Conservation (phyloP, 2,888 invertebrate species). For the Caenorhabditis sp. region DNA sequence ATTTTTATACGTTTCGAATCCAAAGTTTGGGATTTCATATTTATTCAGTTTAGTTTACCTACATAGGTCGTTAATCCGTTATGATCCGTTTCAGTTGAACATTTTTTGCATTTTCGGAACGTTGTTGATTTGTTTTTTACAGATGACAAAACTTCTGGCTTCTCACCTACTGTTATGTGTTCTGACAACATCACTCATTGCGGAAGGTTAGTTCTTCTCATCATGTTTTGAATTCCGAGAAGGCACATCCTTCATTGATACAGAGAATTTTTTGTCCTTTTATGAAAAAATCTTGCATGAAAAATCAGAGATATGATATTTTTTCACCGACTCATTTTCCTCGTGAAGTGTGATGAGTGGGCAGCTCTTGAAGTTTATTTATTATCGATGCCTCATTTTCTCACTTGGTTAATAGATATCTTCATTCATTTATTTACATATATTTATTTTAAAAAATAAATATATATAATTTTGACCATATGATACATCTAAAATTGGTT, state of each 20-base stretch:
- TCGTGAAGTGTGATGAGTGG: background rate
- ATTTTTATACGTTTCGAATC: too few species aligned
- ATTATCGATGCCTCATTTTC: background rate
- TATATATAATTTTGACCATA: background rate
- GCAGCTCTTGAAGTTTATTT: background rate
- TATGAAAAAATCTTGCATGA: too few species aligned
- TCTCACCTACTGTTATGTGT: background rate
- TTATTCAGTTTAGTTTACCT: too few species aligned
- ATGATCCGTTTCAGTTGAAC: background rate
- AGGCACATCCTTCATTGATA: too few species aligned
- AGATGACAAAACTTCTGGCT: background rate
- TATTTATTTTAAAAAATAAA: background rate
- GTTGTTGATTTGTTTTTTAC: background rate
- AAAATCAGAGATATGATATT: background rate
- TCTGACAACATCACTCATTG: background rate
- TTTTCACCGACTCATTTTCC: background rate
- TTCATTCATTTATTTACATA: background rate
- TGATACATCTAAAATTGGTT: background rate
- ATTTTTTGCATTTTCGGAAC: background rate
- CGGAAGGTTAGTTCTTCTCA: background rate
- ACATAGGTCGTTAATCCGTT: background rate
- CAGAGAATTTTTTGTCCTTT: too few species aligned
- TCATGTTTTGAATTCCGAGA: too few species aligned
- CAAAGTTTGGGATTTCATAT: too few species aligned
- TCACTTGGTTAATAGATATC: background rate